phyloP scores from a whole-genome alignment of 2,888 invertebrate genomes.

The Conomelus anceps region DNA sequence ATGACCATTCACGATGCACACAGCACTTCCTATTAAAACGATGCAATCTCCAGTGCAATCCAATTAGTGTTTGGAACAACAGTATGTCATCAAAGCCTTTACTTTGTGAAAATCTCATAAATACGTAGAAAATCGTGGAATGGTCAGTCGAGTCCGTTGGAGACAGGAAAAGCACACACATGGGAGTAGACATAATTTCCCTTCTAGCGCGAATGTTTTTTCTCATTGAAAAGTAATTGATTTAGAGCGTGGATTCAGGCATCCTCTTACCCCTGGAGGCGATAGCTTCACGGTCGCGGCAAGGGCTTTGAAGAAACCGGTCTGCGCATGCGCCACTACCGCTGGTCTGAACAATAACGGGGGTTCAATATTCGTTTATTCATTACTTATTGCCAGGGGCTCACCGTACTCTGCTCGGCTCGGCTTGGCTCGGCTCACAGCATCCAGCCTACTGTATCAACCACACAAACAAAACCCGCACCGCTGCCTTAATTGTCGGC shows the following conservation, averaged over 20 bases:
- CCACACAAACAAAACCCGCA: neutral
- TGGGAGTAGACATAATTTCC: neutral
- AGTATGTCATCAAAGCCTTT: neutral
- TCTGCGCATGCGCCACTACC: neutral
- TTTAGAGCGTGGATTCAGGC: neutral
- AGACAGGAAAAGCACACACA: neutral
- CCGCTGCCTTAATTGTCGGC: neutral
- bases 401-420: neutral
- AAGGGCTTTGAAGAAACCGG: neutral
- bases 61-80: neutral
- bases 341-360: neutral
- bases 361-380: neutral
- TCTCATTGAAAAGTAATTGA: neutral
- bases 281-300: neutral
- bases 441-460: neutral
- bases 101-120: neutral
- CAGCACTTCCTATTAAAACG: neutral
- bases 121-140: neutral
- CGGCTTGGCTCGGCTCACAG: neutral
- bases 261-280: neutral
- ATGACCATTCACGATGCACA: neutral
- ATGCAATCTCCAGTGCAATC: neutral
- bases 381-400: neutral
- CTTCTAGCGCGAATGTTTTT: neutral
- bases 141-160: neutral